These are phyloP conservation scores for Eurystomus gularis DNA, from an alignment of 2,113 vertebrate genomes.

Conservation along the genomic window DNA sequence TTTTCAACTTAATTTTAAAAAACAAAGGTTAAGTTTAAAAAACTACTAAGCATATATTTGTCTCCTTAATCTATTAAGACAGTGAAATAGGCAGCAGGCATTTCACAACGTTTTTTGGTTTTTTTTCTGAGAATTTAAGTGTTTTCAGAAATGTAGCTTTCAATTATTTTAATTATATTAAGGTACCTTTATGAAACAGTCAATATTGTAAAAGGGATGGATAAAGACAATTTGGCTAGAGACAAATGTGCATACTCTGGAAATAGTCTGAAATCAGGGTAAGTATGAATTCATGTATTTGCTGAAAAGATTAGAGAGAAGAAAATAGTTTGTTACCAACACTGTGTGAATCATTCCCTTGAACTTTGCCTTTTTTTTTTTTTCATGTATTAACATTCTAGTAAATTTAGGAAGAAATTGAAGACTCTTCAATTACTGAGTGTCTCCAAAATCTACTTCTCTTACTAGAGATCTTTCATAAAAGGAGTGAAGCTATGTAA, in stretches of 20 bases:
- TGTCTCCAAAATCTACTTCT: not conserved
- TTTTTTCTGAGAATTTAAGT: not conserved
- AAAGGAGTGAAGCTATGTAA: not conserved
- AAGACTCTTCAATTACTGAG: not conserved
- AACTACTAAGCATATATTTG: not conserved
- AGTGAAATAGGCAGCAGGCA: not conserved
- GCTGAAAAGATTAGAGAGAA: not conserved
- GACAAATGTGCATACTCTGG: not conserved
- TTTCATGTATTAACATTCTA: not conserved
- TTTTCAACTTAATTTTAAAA: not conserved
- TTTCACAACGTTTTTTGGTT: not conserved
- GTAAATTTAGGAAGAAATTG: not conserved
- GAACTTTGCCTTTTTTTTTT: not conserved
- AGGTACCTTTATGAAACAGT: not conserved
- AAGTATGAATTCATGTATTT: not conserved
- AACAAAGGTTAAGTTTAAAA: not conserved
- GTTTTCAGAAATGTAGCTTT: not conserved
- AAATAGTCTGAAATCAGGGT: not conserved
- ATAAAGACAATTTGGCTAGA: not conserved
- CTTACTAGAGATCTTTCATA: not conserved
- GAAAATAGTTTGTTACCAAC: not conserved
- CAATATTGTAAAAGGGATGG: not conserved
- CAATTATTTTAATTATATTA: not conserved
- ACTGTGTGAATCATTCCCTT: not conserved
- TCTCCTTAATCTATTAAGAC: not conserved